phyloP scores from a whole-genome alignment of 2,113 vertebrate genomes.

The Nothoprocta perdicaria region DNA sequence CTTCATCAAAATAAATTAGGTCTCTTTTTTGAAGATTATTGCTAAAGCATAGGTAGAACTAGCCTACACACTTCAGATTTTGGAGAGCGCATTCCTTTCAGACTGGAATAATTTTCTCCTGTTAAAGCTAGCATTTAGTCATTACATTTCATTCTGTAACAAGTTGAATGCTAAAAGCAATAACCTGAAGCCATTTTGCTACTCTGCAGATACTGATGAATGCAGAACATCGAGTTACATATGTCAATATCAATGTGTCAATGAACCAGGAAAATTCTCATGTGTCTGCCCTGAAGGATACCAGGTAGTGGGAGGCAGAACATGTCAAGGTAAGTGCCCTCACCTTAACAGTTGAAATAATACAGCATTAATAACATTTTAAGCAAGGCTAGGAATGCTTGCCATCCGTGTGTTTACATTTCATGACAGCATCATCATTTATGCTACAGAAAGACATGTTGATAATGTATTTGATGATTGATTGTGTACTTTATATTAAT shows the following conservation, averaged over 20 bases:
- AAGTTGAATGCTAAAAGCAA: not conserved
- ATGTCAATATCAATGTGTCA: slow-evolving; percentile 93
- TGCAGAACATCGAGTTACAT: slow-evolving; percentile 91
- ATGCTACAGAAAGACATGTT: not conserved
- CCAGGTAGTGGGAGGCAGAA: slow-evolving; percentile 87
- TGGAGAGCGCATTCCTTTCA: not conserved
- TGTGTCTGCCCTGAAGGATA: slow-evolving; percentile 94
- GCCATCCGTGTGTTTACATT: not conserved
- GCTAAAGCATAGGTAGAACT: not conserved
- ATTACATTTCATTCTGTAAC: not conserved
- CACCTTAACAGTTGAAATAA: not conserved
- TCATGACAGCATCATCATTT: not conserved
- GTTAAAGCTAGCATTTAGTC: not conserved
- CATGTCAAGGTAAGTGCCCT: slow-evolving; percentile 88
- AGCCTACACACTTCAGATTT: not conserved
- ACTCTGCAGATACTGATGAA: slow-evolving; percentile 88
- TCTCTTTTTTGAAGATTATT: not conserved
- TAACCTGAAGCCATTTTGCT: not conserved
- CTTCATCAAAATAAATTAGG: not conserved
- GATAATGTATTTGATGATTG: not conserved
- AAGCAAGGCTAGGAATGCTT: not conserved
- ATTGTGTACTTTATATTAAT: not conserved
- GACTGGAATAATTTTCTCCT: not conserved
- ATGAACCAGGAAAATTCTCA: slow-evolving; percentile 89
- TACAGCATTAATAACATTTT: not conserved